Evolutionary conservation across 23 tunicate species (phyloP), one percentile per base, ranked within the genome.

Genomic region (Trididemnum clinides): DNA sequence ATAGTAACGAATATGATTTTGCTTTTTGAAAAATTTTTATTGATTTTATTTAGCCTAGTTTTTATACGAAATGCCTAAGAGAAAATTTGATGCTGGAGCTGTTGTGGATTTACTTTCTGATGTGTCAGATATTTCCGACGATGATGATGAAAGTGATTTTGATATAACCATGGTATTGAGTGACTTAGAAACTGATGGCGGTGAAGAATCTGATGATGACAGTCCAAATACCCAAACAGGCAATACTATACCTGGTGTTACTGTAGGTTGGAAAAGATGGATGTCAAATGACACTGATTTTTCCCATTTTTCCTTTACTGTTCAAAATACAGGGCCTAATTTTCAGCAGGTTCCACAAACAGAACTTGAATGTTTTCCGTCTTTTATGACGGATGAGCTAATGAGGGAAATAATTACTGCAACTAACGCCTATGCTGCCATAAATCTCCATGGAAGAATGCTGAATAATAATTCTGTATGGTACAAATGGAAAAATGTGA

Each of bases 401-500:
- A 7, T 78, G 39, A 78, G 51, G 83, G 37, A 78, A 78, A 26
- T 82, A 27, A 62, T 38, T 18, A 26, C 37, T 6, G 86, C 86
- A 35, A 82, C 86, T 2, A 82, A 82, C 63, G 85, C 85, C 62
- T 63, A 63, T 59, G 85, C 85, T 12, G 31, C 62, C 1, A 82
- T 82, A 26, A 28, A 33, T 50, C 33, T 82, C 5, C 7, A 1
- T 12, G 34, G 30, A 7, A 82, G 65, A 34, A 15, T 20, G 5
- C 25, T 82, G 28, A 1, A 35, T 0, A 82, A 34, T 34, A 64
- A 39, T 23, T 82, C 86, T 21, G 36, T 82, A 1, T 64, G 85
- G 85, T 82, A 64, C 35, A 22, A 28, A 22, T 82, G 86, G 86
- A 64, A 64, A 64, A 77, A 82, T 35, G 33, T 64, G 1, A 64